Percentiles rank a stretch among this genome's conserved stretches.
Conservation (phyloP, 2,797 vertebrate species). For the Cryptoblepharus egeriae region DNA sequence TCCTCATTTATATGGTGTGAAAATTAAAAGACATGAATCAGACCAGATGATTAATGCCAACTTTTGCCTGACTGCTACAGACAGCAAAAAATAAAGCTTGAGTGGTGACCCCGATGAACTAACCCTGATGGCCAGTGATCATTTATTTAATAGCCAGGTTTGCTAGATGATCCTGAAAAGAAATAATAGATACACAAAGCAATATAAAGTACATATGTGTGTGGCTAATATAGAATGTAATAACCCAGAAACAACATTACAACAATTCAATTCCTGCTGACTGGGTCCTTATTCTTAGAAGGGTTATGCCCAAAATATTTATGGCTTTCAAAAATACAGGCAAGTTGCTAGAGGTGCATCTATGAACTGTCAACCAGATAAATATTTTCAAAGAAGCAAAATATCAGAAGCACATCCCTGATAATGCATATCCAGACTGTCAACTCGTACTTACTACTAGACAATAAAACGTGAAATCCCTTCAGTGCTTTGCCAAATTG, state of each 20-base stretch:
- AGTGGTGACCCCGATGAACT: slow-evolving; percentile 19
- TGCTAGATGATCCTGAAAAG: background rate
- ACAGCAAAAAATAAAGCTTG: background rate
- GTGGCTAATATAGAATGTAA: background rate
- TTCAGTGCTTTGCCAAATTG: too few species aligned
- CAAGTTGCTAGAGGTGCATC: background rate
- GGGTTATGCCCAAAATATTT: background rate
- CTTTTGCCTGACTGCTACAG: background rate
- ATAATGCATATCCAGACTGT: background rate
- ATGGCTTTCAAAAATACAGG: slow-evolving; percentile 1
- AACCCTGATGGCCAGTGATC: background rate
- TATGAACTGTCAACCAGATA: background rate
- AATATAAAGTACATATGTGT: background rate
- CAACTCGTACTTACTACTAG: background rate
- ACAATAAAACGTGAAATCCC: background rate
- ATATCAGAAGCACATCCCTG: background rate
- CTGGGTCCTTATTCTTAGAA: background rate
- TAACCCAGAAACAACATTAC: background rate
- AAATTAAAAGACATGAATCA: background rate
- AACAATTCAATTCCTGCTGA: background rate
- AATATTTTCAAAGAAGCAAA: background rate
- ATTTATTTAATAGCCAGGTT: background rate
- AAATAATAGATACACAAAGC: background rate
- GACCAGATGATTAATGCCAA: background rate
- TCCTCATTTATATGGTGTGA: background rate